Percentiles rank a stretch among this genome's conserved stretches.
These are phyloP conservation scores for Mustela erminea DNA, from an alignment of 2,797 vertebrate genomes.

Conservation along the genomic window DNA sequence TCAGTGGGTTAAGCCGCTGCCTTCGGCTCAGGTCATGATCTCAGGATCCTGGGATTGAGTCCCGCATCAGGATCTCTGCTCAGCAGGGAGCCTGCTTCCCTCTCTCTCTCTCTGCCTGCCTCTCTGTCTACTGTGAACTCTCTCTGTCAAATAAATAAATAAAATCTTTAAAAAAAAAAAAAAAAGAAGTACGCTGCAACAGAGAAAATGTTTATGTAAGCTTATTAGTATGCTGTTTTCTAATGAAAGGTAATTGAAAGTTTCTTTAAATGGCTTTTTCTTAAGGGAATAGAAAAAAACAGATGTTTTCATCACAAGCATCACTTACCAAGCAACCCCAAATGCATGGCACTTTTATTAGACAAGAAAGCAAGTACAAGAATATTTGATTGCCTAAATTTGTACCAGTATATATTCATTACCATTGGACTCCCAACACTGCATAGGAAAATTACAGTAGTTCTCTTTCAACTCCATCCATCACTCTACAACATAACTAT, in stretches of 20 bases:
- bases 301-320: conserved; percentile 29
- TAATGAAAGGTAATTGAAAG: conserved; percentile 55
- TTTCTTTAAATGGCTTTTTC: conserved; percentile 35
- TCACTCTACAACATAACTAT: neutral
- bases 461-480: neutral
- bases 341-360: neutral
- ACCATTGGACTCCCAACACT: neutral
- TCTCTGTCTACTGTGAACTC: too few relatives aligned
- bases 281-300: neutral
- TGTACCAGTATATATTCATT: neutral
- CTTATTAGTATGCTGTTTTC: neutral
- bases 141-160: too few relatives aligned
- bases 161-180: too few relatives aligned
- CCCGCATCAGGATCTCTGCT: too few relatives aligned
- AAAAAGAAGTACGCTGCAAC: neutral
- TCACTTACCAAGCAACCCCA: conserved; percentile 52
- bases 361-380: neutral
- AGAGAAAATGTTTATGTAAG: neutral
- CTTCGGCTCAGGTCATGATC: too few relatives aligned
- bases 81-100: too few relatives aligned
- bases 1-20: too few relatives aligned
- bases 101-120: too few relatives aligned
- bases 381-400: neutral
- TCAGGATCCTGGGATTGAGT: too few relatives aligned
- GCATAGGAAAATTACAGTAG: neutral